Base-by-base conservation (phyloP, 2,888 invertebrate genomes). In the Papilio elwesi region DNA sequence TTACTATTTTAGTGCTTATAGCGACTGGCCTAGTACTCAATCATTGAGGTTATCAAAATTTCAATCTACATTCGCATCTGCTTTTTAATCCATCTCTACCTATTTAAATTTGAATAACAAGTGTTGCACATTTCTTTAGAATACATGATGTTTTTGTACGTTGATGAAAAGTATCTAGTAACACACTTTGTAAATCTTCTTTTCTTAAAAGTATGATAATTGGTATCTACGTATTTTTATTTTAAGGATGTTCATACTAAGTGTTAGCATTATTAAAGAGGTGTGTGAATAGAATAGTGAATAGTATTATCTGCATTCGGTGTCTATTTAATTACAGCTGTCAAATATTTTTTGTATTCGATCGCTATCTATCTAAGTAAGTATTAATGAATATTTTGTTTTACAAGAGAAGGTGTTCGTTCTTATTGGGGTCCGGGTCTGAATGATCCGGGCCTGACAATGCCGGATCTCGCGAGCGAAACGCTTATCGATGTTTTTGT, bases 391-490 rank as follows among this genome's bases (percentile, higher is more conserved):
- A 63, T 62, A 53, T 52, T 26, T 63, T 63, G 15, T 13, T 71
- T 63, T 43, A 74, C 62, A 73, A 70, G 70, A 73, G 55, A 57
- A 73, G 75, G 48, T 68, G 73, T 71, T 76, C 70, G 47, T 67
- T 73, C 70, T 68, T 43, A 36, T 7, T 36, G 57, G 67, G 68
- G 74, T 81, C 80, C 79, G 81, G 80, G 81, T 80, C 79, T 77
- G 76, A 77, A 76, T 78, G 75, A 76, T 74, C 65, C 73, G 76
- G 70, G 76, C 77, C 74, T 75, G 75, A 70, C 71, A 76, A 71
- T 76, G 74, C 80, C 77, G 79, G 78, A 79, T 76, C 77, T 74
- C n/a, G 11, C 36, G 63, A 47, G 36, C 53, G 59, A 59, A 59
- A 59, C 59, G 59, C 6, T 62, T 62, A 62, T 62, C 59, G 15